Percentiles rank a stretch among this genome's conserved stretches.
These are phyloP conservation scores for Tipula confusa DNA, from an alignment of 2,888 invertebrate species.

Conservation along the genomic window DNA sequence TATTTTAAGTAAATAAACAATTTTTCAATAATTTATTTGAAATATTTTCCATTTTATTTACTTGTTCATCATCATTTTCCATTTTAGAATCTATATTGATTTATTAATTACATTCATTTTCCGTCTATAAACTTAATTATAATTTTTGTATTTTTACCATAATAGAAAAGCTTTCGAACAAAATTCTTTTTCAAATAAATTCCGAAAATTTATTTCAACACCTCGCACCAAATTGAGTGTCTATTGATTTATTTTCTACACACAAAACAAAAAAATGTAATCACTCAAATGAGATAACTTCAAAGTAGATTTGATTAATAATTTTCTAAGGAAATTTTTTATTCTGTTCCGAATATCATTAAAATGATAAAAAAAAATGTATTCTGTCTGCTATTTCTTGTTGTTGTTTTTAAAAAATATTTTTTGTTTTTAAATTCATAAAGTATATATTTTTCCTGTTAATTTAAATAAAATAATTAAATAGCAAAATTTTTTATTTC, in stretches of 20 bases:
- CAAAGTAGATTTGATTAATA: background rate
- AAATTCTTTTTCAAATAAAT: too few relatives aligned
- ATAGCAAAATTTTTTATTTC: background rate
- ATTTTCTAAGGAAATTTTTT: background rate
- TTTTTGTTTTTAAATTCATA: background rate
- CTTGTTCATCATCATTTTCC: too few relatives aligned
- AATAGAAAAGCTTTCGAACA: too few relatives aligned
- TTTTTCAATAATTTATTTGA: too few relatives aligned
- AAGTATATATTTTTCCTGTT: background rate
- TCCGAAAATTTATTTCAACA: background rate
- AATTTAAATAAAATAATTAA: slow-evolving; percentile 16
- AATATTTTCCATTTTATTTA: too few relatives aligned
- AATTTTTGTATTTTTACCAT: too few relatives aligned
- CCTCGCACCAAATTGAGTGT: background rate
- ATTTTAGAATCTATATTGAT: too few relatives aligned
- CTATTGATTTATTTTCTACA: background rate
- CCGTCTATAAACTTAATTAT: too few relatives aligned
- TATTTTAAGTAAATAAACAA: too few relatives aligned
- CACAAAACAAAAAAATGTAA: background rate
- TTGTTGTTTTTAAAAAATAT: background rate
- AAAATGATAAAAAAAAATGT: too few relatives aligned
- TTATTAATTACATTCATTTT: too few relatives aligned
- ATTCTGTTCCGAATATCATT: background rate
- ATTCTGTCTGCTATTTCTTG: background rate
- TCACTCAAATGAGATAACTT: background rate